Percentiles rank a stretch among this genome's conserved stretches.
Conservation (phyloP, 2,797 vertebrate genomes). For the Sebastes dallii region DNA sequence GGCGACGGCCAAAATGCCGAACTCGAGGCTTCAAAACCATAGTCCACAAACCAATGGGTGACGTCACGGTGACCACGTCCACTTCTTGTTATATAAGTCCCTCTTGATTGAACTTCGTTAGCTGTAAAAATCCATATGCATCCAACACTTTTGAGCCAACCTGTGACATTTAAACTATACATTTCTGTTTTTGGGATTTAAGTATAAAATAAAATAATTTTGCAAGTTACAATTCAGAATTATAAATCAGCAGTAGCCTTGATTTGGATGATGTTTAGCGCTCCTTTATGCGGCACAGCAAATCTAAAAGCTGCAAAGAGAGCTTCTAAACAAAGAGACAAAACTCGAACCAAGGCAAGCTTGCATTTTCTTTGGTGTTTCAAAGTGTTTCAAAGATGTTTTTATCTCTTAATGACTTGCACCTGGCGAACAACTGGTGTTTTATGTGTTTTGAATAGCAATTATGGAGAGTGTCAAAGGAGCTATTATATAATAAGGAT, state of each 20-base stretch:
- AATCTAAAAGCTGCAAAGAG: not conserved
- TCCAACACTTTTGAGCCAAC: not conserved
- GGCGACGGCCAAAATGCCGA: too few species aligned
- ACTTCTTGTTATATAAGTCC: not conserved
- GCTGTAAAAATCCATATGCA: not conserved
- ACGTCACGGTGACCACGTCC: too few species aligned
- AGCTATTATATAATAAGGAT: not conserved
- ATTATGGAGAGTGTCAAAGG: slow-evolving; percentile 19
- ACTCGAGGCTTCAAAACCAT: too few species aligned
- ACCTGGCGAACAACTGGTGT: slow-evolving; percentile 17
- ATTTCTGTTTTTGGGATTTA: not conserved
- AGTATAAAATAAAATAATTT: not conserved
- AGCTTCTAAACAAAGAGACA: not conserved
- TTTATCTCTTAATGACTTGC: slow-evolving; percentile 22
- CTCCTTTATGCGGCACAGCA: not conserved
- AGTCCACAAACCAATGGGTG: too few species aligned
- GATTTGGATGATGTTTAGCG: not conserved
- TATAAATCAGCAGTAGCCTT: not conserved
- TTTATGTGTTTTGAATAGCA: slow-evolving; percentile 16
- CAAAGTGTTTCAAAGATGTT: slow-evolving; percentile 2
- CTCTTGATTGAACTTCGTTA: not conserved
- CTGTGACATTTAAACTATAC: not conserved
- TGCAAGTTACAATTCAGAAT: not conserved
- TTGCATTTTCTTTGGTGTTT: not conserved
- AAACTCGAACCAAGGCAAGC: not conserved